Evolutionary conservation across 1,140 invertebrate species (phyloP).

Genomic region (Adoxophyes honmai): DNA sequence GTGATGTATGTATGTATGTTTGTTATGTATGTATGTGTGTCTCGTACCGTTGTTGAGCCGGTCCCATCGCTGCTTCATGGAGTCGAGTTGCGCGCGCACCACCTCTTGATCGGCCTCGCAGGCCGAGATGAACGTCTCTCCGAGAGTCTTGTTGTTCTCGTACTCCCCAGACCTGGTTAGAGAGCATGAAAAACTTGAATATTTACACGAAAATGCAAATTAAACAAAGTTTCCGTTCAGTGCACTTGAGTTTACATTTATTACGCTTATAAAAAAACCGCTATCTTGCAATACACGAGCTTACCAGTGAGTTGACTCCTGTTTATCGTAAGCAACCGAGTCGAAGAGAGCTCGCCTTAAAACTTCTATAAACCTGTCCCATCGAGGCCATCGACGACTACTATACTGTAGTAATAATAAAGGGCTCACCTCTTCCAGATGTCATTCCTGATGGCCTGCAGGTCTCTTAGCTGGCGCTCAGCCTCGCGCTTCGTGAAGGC

Average conservation of each 20-base stretch:
- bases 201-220: too few relatives aligned
- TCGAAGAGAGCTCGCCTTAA: too few relatives aligned
- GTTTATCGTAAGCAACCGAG: too few relatives aligned
- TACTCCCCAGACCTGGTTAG: conserved; percentile 89
- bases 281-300: too few relatives aligned
- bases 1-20: not conserved
- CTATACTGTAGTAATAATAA: too few relatives aligned
- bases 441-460: conserved; percentile 94
- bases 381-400: too few relatives aligned
- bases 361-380: too few relatives aligned
- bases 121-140: conserved; percentile 89
- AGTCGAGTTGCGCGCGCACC: conserved; percentile 88
- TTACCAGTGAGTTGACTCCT: too few relatives aligned
- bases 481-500: conserved; percentile 91
- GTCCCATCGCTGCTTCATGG: conserved; percentile 93
- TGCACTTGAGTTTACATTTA: too few relatives aligned
- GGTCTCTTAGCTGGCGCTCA: conserved; percentile 92
- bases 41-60: conserved; percentile 88
- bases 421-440: conserved; percentile 88
- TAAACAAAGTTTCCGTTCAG: too few relatives aligned
- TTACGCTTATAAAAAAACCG: too few relatives aligned
- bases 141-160: conserved; percentile 90
- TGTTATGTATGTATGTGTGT: too few relatives aligned
- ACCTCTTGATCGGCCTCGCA: conserved; percentile 95
- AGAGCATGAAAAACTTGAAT: not conserved